Evolutionary conservation across 2,888 invertebrate genomes (phyloP).

Genomic region (Macrophya alboannulata): DNA sequence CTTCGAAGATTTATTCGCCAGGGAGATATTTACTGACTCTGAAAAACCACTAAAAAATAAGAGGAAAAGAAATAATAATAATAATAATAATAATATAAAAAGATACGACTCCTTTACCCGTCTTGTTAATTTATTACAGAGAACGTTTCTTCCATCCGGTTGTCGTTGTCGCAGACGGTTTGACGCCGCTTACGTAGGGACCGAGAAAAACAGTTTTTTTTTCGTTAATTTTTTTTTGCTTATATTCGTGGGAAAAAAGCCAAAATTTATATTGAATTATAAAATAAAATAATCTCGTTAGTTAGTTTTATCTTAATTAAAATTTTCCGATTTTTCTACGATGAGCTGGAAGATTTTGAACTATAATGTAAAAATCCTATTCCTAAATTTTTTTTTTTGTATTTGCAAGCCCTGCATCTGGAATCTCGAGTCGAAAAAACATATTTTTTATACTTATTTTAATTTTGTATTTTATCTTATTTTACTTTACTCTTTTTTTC

Average conservation of each 20-base stretch:
- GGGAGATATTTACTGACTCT: constrained; percentile 29
- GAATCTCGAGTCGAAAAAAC: not conserved
- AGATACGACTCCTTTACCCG: constrained; percentile 11
- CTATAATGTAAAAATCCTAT: too few species aligned
- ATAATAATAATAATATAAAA: too few species aligned
- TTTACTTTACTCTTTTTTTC: not conserved
- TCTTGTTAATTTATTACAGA: constrained; percentile 45
- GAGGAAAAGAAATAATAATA: constrained; percentile 5
- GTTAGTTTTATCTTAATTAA: not conserved
- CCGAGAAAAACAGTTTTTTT: not conserved
- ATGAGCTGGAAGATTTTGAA: too few species aligned
- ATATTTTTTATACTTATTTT: too few species aligned
- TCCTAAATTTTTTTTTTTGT: not conserved
- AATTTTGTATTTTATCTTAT: too few species aligned
- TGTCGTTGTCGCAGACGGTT: constrained; percentile 43
- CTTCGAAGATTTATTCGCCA: constrained; percentile 41
- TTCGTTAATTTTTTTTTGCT: too few species aligned
- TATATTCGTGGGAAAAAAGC: not conserved
- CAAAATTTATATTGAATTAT: constrained; percentile 2
- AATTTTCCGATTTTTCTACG: not conserved
- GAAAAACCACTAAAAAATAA: constrained; percentile 1
- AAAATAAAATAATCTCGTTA: not conserved
- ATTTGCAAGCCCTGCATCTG: not conserved
- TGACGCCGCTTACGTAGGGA: constrained; percentile 34
- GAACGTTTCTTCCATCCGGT: constrained; percentile 43